Evolutionary conservation across 2,888 invertebrate genomes (phyloP).

Genomic region (Cerceris rybyensis): DNA sequence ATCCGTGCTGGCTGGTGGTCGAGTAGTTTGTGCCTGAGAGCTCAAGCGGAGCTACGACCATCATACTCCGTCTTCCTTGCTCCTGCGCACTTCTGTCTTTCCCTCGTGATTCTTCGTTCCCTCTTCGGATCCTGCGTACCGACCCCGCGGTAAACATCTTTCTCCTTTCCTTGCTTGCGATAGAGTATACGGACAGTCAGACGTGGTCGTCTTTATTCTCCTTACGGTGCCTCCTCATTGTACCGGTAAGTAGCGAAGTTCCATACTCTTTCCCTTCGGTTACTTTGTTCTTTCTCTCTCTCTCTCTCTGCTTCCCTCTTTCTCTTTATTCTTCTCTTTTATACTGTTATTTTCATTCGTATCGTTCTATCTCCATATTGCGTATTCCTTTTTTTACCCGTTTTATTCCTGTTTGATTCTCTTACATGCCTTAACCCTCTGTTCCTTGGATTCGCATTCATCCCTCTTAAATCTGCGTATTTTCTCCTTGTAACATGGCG

Average conservation of each 20-base stretch:
- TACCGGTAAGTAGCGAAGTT: slow-evolving; percentile 16
- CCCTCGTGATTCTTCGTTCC: slow-evolving; percentile 48
- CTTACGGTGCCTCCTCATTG: slow-evolving; percentile 11
- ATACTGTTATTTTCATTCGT: background rate
- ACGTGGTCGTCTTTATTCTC: background rate
- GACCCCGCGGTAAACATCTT: slow-evolving; percentile 40
- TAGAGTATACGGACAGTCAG: slow-evolving; percentile 34
- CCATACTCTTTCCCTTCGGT: background rate
- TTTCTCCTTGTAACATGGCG: too few relatives aligned
- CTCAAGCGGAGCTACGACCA: slow-evolving; percentile 67
- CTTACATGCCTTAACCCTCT: background rate
- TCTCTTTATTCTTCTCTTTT: background rate
- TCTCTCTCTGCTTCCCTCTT: slow-evolving; percentile 6
- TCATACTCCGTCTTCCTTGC: slow-evolving; percentile 62
- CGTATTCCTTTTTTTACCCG: background rate
- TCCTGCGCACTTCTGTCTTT: slow-evolving; percentile 30
- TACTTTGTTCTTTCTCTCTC: slow-evolving; percentile 14
- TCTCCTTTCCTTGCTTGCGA: slow-evolving; percentile 46
- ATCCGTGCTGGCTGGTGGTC: slow-evolving; percentile 79
- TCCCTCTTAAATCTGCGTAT: background rate
- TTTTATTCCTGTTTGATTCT: background rate
- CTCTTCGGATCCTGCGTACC: slow-evolving; percentile 49
- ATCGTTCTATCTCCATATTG: too few relatives aligned
- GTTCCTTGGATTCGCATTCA: background rate
- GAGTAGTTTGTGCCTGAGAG: slow-evolving; percentile 80